A percentile compares a stretch with the other conserved stretches of the same genome.
Evolutionary conservation across 2,797 vertebrate genomes (phyloP).

Genomic region (Lepidocolaptes lacrymiger): DNA sequence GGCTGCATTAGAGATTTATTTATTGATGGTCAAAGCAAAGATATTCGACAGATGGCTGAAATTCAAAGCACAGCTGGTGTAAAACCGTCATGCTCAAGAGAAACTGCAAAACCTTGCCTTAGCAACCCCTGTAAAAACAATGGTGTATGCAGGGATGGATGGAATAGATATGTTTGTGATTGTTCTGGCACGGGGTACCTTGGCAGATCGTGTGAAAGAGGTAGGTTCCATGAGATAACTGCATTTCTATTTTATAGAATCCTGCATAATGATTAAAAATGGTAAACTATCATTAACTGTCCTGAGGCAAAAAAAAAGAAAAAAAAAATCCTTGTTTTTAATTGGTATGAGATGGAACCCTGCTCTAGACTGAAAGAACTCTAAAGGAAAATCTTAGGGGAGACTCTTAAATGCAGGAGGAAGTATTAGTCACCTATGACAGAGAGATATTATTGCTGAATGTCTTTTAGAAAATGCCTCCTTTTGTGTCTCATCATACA

Average conservation of each 20-base stretch:
- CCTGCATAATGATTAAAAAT: not conserved
- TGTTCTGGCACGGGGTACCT: constrained; percentile 95
- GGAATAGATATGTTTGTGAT: constrained; percentile 98
- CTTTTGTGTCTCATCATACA: not conserved
- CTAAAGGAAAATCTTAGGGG: not conserved
- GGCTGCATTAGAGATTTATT: constrained; percentile 98
- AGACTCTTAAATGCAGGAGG: not conserved
- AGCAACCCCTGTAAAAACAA: constrained; percentile 97
- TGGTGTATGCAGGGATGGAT: constrained; percentile 94
- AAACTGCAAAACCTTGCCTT: constrained; percentile 94
- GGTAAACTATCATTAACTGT: not conserved
- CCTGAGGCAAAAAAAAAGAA: not conserved
- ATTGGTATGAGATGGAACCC: not conserved
- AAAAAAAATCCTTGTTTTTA: not conserved
- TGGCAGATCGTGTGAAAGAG: constrained; percentile 95
- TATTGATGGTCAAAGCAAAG: constrained; percentile 97
- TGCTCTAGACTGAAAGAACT: not conserved
- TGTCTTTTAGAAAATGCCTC: not conserved
- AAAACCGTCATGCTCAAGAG: constrained; percentile 95
- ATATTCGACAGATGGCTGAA: constrained; percentile 94
- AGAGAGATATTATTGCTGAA: not conserved
- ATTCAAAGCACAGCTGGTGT: constrained; percentile 93
- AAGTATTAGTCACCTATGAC: not conserved
- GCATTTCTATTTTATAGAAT: not conserved
- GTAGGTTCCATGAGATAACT: constrained; percentile 73